Evolutionary conservation across 2,113 vertebrate genomes (phyloP).

Genomic region (Phasianus colchicus): DNA sequence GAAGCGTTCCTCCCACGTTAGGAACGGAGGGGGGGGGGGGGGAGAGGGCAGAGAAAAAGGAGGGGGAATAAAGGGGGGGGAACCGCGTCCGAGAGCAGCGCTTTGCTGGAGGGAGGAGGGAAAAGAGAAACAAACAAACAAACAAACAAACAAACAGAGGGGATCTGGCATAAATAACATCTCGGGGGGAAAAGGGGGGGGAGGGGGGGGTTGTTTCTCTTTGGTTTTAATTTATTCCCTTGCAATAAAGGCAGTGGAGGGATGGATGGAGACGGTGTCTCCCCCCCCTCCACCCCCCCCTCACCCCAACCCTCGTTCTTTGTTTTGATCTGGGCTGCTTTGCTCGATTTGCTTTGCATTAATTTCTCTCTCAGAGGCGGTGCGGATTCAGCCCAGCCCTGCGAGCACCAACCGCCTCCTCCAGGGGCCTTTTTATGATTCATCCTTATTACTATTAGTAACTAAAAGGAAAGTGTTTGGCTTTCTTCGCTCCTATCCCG

Average conservation of each 20-base stretch:
- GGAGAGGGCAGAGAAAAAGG: too few relatives aligned
- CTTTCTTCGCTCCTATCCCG: neutral
- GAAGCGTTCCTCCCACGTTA: too few relatives aligned
- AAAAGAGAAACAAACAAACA: neutral
- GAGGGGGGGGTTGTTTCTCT: neutral
- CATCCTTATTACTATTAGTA: neutral
- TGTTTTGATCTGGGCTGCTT: neutral
- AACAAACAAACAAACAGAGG: neutral
- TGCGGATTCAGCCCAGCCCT: neutral
- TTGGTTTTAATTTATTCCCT: neutral
- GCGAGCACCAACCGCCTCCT: neutral
- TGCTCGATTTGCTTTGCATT: neutral
- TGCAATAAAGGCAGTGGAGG: neutral
- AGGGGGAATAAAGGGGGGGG: too few relatives aligned
- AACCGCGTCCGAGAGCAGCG: neutral
- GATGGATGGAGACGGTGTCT: neutral
- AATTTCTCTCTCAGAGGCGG: neutral
- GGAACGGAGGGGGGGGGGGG: too few relatives aligned
- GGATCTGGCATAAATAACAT: too few relatives aligned
- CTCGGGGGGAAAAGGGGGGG: too few relatives aligned
- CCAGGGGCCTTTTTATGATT: neutral
- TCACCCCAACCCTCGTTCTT: neutral
- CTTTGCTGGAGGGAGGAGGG: neutral
- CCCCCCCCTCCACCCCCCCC: too few relatives aligned
- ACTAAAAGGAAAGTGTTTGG: neutral